Evolutionary conservation across 2,797 vertebrate genomes (phyloP).

Genomic region (Pseudotriccus pelzelni): DNA sequence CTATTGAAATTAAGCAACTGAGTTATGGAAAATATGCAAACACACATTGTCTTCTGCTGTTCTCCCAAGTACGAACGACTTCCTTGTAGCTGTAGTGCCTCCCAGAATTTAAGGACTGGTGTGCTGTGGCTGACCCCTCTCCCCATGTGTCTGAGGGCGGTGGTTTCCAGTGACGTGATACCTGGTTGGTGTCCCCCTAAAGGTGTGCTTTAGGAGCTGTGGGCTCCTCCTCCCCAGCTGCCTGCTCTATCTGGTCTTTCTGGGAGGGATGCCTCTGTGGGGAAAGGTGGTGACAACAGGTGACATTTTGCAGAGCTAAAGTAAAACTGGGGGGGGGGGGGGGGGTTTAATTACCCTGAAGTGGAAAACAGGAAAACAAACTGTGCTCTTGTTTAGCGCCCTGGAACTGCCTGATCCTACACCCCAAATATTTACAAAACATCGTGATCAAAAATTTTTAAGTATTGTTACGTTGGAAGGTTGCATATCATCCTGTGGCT

Average conservation of each 20-base stretch:
- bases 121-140: background rate
- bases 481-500: background rate
- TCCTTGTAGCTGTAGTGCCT: background rate
- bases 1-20: background rate
- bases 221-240: background rate
- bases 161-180: background rate
- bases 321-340: background rate
- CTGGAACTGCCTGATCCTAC: background rate
- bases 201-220: background rate
- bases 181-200: background rate
- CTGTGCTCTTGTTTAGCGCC: background rate
- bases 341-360: background rate
- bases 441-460: accelerated
- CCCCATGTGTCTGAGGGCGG: background rate
- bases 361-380: background rate
- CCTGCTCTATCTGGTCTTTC: background rate
- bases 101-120: background rate
- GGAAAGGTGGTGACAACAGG: background rate
- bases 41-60: background rate
- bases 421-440: background rate
- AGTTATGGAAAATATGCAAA: background rate
- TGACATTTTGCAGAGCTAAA: background rate
- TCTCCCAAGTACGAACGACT: background rate
- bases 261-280: too few species aligned
- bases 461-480: background rate